phyloP scores from a whole-genome alignment of 1,140 invertebrate species.

The Anagrus nilaparvatae region DNA sequence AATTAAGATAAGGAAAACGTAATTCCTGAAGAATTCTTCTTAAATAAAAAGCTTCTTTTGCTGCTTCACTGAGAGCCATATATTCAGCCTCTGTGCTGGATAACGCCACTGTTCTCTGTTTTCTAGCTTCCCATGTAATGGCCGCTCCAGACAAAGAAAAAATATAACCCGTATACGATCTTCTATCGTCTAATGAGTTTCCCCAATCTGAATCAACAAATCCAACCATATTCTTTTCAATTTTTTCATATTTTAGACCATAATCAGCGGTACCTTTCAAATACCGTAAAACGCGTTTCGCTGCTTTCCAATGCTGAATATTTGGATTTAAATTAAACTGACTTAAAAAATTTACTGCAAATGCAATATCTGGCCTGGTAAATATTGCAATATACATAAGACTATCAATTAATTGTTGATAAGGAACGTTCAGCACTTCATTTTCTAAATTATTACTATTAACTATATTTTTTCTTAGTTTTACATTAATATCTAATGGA shows the following conservation, averaged over 20 bases:
- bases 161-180: neutral
- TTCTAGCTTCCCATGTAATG: neutral
- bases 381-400: constrained; percentile 6
- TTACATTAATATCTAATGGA: constrained; percentile 12
- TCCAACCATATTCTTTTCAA: neutral
- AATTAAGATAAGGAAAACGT: neutral
- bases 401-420: constrained; percentile 10
- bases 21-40: neutral
- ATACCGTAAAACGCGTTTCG: constrained; percentile 2
- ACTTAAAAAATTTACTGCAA: constrained; percentile 6
- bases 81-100: constrained; percentile 1
- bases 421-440: constrained; percentile 6
- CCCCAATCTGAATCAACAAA: neutral
- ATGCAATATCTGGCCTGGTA: constrained; percentile 8
- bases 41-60: neutral
- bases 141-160: neutral
- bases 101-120: constrained; percentile 1
- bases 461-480: neutral
- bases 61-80: neutral
- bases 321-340: constrained; percentile 9
- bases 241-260: neutral
- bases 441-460: constrained; percentile 2
- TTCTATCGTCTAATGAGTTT: neutral
- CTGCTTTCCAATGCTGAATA: constrained; percentile 3
- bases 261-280: neutral